Percentiles rank a stretch among this genome's conserved stretches.
Conservation (phyloP, 2,113 vertebrate species). For the Lepidothrix coronata region DNA sequence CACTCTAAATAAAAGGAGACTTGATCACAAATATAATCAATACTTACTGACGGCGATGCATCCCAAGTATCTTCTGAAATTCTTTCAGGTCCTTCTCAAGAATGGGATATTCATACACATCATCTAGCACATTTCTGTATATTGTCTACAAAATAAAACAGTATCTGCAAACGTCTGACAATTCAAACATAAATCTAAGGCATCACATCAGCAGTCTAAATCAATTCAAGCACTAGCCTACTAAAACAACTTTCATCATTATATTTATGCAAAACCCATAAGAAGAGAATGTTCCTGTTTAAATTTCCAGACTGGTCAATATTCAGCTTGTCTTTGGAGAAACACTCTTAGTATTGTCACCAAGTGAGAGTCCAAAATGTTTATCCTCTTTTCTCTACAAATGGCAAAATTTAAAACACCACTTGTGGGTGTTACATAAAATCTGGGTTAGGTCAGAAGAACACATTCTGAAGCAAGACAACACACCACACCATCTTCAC, state of each 20-base stretch:
- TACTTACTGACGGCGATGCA: slow-evolving; percentile 93
- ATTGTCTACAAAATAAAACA: slow-evolving; percentile 80
- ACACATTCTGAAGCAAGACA: background rate
- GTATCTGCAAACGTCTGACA: background rate
- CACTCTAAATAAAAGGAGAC: background rate
- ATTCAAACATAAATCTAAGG: background rate
- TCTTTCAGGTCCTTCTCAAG: slow-evolving; percentile 91
- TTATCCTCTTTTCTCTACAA: background rate
- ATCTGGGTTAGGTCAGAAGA: background rate
- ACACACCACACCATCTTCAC: background rate
- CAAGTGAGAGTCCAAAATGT: background rate
- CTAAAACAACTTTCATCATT: background rate
- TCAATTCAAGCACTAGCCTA: background rate
- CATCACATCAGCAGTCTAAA: background rate
- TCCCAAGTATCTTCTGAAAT: slow-evolving; percentile 89
- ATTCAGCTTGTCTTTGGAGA: background rate
- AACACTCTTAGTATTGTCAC: background rate
- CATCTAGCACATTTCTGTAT: slow-evolving; percentile 89
- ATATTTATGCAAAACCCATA: background rate
- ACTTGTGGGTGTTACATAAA: background rate
- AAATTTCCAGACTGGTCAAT: background rate
- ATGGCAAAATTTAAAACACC: background rate
- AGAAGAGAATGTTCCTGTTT: background rate
- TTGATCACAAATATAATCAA: background rate
- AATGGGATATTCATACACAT: slow-evolving; percentile 90